Evolutionary conservation across 2,797 vertebrate genomes (phyloP), one percentile per base, ranked within the genome.

Genomic region (Takifugu rubripes): DNA sequence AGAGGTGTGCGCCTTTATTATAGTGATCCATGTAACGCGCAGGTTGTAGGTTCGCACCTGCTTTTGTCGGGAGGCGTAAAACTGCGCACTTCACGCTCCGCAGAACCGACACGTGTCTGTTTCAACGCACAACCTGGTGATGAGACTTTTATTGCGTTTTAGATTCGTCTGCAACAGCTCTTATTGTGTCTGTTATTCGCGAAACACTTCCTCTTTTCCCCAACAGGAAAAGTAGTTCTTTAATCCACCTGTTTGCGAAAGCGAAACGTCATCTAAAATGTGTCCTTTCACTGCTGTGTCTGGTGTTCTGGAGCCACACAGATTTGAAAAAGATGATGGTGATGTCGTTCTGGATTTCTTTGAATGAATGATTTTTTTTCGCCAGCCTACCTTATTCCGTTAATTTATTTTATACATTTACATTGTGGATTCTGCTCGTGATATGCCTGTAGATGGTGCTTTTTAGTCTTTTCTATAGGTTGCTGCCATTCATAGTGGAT

Each of bases 1-100:
- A 21, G 4, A 45, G 25, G 17, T 33, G 31, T 10, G 31, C 31
- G 9, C 31, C 54, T 42, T 70, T 25, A 61, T 27, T 56, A 3
- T 52, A 21, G 2, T 17, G 48, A 44, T 43, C 45, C 1, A 50
- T 16, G 15, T 26, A 15, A 48, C 17, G 36, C 48, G 61, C 24
- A 5, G 15, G 36, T 11, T n/a, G 8, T 12, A 26, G 26, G n/a
- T 40, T 1, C 49, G 56, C 69, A 82, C 79, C 79, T 79, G 77
- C 59, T 36, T 62, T 24, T 2, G 55, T 26, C 45, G 11, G 33
- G 31, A 60, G 42, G 56, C 48, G 54, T 2, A 25, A 33, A 58
- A 64, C 16, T 36, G 14, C 45, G n/a, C 47, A 9, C 40, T 56
- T 49, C 36, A 29, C 21, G 21, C 27, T 29, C 27, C 27, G 5